Evolutionary conservation across 2,888 invertebrate genomes (phyloP), one percentile per base, ranked within the genome.

Genomic region (Podotricha telesiphe): DNA sequence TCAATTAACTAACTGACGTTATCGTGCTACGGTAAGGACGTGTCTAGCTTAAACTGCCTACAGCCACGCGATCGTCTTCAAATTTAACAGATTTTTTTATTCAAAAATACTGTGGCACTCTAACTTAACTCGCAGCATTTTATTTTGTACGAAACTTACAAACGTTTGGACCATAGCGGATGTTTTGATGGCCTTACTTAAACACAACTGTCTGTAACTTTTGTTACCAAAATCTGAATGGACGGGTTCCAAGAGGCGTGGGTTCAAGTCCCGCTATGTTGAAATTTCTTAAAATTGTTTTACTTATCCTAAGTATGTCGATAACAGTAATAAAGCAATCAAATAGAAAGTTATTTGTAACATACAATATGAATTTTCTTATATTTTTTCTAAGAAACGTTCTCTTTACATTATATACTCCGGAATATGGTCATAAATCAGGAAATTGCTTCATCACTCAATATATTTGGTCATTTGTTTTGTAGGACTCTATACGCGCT

Each of bases 401-500:
- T 6, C 22, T 15, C 22, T 20, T 22, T 8, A 15, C 15, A 28
- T 8, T 20, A 22, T 8, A 51, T 22, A n/a, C 22, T 51, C 42
- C 8, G 79, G 80, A 80, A 77, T 75, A 73, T 67, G 59, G 69
- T 69, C 78, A 81, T 83, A 83, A 84, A 84, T 87, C 83, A 85
- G 42, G 73, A 75, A 74, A 77, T 74, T 78, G 78, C 77, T 76
- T 76, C 79, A 87, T 88, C 85, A 82, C 81, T 87, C 86, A 85
- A 86, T 86, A 83, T 78, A 78, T 70, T 77, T 78, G 74, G 80
- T 80, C 83, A 85, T 86, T 85, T 82, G 81, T 85, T 80, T 73
- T 70, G 71, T 70, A 70, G 69, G 67, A 65, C 64, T 69, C 66
- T 72, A 48, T 48, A 68, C 68, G 68, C 78, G 77, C 77, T 79